Evolutionary conservation across 1,140 invertebrate genomes (phyloP).

Genomic region (Drosophila parvula): DNA sequence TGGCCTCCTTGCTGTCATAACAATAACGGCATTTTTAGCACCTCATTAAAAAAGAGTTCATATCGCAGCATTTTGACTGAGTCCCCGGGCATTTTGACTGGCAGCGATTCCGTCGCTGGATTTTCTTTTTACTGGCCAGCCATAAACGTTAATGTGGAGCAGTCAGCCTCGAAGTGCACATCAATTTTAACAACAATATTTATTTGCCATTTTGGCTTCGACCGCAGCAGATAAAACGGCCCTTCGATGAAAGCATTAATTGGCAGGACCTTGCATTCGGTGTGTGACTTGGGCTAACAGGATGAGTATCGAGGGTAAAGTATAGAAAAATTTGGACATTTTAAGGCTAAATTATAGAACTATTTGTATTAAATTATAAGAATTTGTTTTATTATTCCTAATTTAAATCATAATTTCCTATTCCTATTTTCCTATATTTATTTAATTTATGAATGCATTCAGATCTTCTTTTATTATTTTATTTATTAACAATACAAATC

Average conservation of each 20-base stretch:
- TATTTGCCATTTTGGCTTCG: slow-evolving; percentile 63
- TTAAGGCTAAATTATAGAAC: background rate
- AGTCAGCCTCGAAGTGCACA: slow-evolving; percentile 60
- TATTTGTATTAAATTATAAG: background rate
- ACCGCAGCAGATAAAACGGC: slow-evolving; percentile 35
- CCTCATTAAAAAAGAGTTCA: slow-evolving; percentile 83
- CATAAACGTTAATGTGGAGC: slow-evolving; percentile 58
- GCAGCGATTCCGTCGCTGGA: slow-evolving; percentile 15
- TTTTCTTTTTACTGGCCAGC: slow-evolving; percentile 47
- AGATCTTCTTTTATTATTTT: no score
- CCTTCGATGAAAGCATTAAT: slow-evolving; percentile 55
- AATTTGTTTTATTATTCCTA: background rate
- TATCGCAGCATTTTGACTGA: slow-evolving; percentile 68
- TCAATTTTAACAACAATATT: slow-evolving; percentile 81
- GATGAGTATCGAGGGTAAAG: background rate
- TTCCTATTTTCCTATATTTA: no score
- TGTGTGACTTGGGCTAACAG: slow-evolving; percentile 17
- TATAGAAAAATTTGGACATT: background rate
- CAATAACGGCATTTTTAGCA: slow-evolving; percentile 82
- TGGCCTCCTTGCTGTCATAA: slow-evolving; percentile 75
- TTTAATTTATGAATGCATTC: background rate
- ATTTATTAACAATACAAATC: no score
- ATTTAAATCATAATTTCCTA: no score
- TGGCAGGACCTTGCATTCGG: slow-evolving; percentile 16
- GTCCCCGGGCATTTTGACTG: slow-evolving; percentile 36